Conservation (phyloP, 1,140 invertebrate species). For the Ooceraea biroi region DNA sequence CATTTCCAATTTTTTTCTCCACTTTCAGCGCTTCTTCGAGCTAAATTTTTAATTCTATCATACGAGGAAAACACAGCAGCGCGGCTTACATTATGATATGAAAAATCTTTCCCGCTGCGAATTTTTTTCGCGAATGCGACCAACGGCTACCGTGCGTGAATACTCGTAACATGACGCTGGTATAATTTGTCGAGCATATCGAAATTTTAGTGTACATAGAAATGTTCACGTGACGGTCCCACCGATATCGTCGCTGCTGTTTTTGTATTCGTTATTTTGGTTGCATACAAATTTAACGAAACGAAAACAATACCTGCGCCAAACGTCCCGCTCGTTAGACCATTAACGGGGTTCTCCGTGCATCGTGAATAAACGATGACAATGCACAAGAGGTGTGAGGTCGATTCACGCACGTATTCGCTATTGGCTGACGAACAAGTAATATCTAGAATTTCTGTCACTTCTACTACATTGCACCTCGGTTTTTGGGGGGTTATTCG, state of each 20-base stretch:
- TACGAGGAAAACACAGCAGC: background rate
- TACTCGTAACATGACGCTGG: conserved; percentile 2
- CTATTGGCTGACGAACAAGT: conserved; percentile 33
- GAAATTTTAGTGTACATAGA: conserved; percentile 43
- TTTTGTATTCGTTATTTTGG: conserved; percentile 48
- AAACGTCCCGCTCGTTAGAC: conserved; percentile 53
- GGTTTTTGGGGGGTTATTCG: conserved; percentile 43
- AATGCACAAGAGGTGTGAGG: conserved; percentile 43
- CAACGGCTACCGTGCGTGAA: conserved; percentile 12
- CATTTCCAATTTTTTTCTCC: too few species aligned
- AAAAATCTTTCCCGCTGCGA: background rate
- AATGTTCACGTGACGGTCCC: background rate
- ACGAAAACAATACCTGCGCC: conserved; percentile 53
- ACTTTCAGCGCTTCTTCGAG: background rate
- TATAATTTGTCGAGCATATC: conserved; percentile 53
- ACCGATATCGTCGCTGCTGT: background rate
- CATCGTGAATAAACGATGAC: conserved; percentile 58
- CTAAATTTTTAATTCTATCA: background rate
- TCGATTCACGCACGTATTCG: conserved; percentile 43
- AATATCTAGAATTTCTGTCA: conserved; percentile 35
- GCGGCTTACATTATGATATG: background rate
- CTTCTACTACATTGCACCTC: conserved; percentile 12
- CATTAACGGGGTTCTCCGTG: conserved; percentile 50
- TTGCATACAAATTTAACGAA: conserved; percentile 50
- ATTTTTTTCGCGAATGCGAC: conserved; percentile 21